phyloP scores from a whole-genome alignment of 2,113 vertebrate species.

The Pan troglodytes region DNA sequence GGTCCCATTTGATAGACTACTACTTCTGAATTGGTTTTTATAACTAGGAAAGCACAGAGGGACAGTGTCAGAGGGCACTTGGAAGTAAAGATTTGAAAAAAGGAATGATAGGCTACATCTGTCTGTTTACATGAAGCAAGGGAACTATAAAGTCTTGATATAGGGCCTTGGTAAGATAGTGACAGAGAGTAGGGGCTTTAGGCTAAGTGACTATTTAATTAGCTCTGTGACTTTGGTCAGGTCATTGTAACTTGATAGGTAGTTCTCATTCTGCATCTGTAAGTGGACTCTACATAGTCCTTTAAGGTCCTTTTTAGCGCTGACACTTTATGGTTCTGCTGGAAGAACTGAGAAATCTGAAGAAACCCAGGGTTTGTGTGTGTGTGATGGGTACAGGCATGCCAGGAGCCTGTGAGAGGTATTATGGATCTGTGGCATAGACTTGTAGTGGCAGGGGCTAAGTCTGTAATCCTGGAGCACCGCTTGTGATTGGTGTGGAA shows the following conservation, averaged over 20 bases:
- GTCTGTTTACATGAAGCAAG: background rate
- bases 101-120: background rate
- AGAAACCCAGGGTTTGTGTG: background rate
- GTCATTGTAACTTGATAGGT: background rate
- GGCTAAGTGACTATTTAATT: background rate
- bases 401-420: background rate
- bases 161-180: background rate
- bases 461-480: background rate
- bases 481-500: background rate
- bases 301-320: background rate
- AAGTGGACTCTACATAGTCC: background rate
- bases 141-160: background rate
- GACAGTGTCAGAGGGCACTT: background rate
- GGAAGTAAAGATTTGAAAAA: background rate
- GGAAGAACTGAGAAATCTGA: background rate
- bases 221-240: background rate
- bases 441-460: background rate
- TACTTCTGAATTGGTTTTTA: slow-evolving; percentile 5
- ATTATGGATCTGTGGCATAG: background rate
- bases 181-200: background rate
- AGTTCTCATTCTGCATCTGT: background rate
- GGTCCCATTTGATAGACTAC: background rate
- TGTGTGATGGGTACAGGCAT: background rate
- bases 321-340: background rate
- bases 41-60: background rate